A percentile compares a stretch with the other conserved stretches of the same genome.
Conservation (phyloP, 2,113 vertebrate species). For the Tenrec ecaudatus region DNA sequence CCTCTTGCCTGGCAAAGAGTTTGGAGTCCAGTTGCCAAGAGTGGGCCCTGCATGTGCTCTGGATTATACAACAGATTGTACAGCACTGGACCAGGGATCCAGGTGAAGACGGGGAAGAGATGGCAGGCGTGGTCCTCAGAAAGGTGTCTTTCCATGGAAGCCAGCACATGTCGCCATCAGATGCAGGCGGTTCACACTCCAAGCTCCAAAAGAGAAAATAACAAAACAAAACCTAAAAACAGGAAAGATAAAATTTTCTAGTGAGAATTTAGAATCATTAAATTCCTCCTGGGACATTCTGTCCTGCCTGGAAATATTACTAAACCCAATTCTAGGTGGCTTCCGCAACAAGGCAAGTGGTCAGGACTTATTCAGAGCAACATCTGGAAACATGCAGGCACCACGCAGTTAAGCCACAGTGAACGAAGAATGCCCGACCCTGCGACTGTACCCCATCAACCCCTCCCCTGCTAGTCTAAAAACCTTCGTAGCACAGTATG, state of each 20-base stretch:
- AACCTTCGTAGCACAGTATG: neutral
- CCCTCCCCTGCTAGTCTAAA: slow-evolving; percentile 1
- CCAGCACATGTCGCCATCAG: neutral
- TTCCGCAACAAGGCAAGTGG: slow-evolving; percentile 23
- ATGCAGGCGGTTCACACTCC: neutral
- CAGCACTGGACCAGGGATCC: neutral
- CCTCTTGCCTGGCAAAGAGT: neutral
- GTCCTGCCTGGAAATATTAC: slow-evolving; percentile 20
- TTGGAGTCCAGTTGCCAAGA: neutral
- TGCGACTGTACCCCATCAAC: rapidly evolving
- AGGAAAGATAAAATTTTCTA: slow-evolving; percentile 9
- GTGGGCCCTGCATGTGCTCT: neutral
- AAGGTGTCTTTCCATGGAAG: slow-evolving; percentile 12
- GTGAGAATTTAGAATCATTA: neutral
- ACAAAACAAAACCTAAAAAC: neutral
- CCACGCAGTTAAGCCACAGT: slow-evolving; percentile 15
- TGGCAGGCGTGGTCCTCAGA: neutral
- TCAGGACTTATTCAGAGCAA: slow-evolving; percentile 47
- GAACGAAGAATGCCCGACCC: neutral
- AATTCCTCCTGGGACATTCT: slow-evolving; percentile 34
- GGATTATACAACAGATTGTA: neutral
- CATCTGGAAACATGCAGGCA: slow-evolving; percentile 31
- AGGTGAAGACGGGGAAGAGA: neutral
- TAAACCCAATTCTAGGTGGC: slow-evolving; percentile 47
- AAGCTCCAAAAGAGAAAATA: neutral